phyloP scores from a whole-genome alignment of 2,888 invertebrate genomes.

The Netelia melanura region DNA sequence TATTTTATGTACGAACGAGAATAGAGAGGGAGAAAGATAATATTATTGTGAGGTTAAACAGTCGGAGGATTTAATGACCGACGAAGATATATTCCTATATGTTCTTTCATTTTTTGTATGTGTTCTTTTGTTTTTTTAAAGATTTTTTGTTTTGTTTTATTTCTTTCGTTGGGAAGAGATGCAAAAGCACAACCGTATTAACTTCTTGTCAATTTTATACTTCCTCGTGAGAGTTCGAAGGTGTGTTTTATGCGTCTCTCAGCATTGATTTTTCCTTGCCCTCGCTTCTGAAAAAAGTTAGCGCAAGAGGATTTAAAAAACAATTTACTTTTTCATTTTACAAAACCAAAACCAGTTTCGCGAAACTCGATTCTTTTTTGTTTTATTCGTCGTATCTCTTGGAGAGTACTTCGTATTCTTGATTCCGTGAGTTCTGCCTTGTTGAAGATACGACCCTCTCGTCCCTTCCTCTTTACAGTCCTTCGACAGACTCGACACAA shows the following conservation, averaged over 20 bases:
- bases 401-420: constrained; percentile 21
- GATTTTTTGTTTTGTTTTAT: background rate
- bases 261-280: background rate
- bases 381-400: background rate
- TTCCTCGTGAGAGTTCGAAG: background rate
- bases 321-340: background rate
- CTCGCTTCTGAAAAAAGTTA: background rate
- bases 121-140: background rate
- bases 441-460: background rate
- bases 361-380: constrained; percentile 10
- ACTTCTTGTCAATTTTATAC: constrained; percentile 8
- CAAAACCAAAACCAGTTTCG: constrained; percentile 54
- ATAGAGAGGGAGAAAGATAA: constrained; percentile 33
- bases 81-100: constrained; percentile 52
- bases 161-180: background rate
- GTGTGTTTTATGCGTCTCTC: background rate
- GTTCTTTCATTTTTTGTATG: background rate
- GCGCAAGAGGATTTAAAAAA: background rate
- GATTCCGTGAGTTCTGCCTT: constrained; percentile 39
- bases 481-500: background rate
- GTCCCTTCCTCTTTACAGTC: background rate
- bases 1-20: constrained; percentile 50
- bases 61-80: constrained; percentile 59
- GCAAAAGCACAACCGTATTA: constrained; percentile 22
- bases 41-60: constrained; percentile 62